These are phyloP conservation scores for Pogonocherus hispidulus DNA, from an alignment of 2,888 invertebrate genomes.

Conservation along the genomic window DNA sequence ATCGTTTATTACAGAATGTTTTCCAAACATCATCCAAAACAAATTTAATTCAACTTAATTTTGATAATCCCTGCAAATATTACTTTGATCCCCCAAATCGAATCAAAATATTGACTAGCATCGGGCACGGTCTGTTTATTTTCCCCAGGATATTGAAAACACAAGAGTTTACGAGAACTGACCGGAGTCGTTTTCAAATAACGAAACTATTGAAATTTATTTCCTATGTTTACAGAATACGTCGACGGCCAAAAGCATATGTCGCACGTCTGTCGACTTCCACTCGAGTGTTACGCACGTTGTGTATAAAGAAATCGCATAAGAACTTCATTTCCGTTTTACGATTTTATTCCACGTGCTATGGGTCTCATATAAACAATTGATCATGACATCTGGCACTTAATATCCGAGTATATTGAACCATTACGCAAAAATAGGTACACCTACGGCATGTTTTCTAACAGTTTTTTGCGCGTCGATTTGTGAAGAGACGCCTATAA, in stretches of 20 bases:
- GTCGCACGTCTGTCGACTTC: constrained; percentile 50
- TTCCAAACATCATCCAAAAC: too few relatives aligned
- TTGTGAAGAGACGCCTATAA: not conserved
- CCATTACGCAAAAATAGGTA: constrained; percentile 10
- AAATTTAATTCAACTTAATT: too few relatives aligned
- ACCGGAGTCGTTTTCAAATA: not conserved
- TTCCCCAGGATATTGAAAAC: too few relatives aligned
- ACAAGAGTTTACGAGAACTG: not conserved
- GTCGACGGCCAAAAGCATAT: constrained; percentile 46
- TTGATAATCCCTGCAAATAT: too few relatives aligned
- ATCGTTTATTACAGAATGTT: too few relatives aligned
- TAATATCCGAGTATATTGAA: constrained; percentile 18
- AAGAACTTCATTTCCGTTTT: constrained; percentile 59
- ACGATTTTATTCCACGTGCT: constrained; percentile 58
- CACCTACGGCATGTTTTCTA: not conserved
- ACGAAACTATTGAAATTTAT: constrained; percentile 22
- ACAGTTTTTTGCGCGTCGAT: not conserved
- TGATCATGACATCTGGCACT: constrained; percentile 49
- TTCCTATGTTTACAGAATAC: constrained; percentile 46
- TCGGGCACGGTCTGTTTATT: too few relatives aligned
- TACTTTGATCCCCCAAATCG: too few relatives aligned
- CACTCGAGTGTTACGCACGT: constrained; percentile 45
- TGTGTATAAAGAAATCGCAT: constrained; percentile 50
- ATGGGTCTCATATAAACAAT: constrained; percentile 50
- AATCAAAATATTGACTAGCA: too few relatives aligned